Base-by-base conservation (phyloP, 2,797 vertebrate species). In the Cossypha caffra region DNA sequence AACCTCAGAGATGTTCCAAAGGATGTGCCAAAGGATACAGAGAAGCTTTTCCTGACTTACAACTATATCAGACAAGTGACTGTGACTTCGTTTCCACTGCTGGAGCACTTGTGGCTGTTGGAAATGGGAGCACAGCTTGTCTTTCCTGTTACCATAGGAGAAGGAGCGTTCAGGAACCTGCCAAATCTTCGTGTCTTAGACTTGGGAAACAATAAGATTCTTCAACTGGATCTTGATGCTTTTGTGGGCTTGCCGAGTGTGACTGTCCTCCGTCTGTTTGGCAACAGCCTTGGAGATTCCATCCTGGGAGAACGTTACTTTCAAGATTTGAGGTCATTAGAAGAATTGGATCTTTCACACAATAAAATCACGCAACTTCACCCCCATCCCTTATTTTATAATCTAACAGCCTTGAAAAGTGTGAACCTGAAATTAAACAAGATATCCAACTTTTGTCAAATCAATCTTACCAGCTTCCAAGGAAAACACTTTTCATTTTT, bases 361-460 rank as follows among this genome's bases (percentile, higher is more conserved):
- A 99, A 99, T 48, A 0, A 85, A 9, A 98, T 99, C 50, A 45
- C 6, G 5, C 98, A 81, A 80, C 96, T 99, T 74, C 83, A 24
- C 16, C 98, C 99, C 14, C 98, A 98, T 47, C 90, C 90, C 11
- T 98, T 98, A 45, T 99, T 99, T 94, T 69, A 47, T 68, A 97
- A 96, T 25, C 91, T 99, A 75, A 97, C 59, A 33, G 96, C 90
- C 47, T 97, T 99, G 47, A 93, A 94, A 13, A 38, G 80, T 3
- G 77, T 99, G 25, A 86, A 98, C 51, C 96, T 99, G 68, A 96
- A 91, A 84, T 5, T 42, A 26, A 99, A 99, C 80, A 1, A 6
- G 4, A 98, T 99, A 35, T 13, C 95, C 29, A 96, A 58, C 11
- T 68, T 99, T 16, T 99, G 99, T 90, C 98, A 98, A 95, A 98